These are phyloP conservation scores for Passer montanus DNA, from an alignment of 2,113 vertebrate species.

Conservation along the genomic window DNA sequence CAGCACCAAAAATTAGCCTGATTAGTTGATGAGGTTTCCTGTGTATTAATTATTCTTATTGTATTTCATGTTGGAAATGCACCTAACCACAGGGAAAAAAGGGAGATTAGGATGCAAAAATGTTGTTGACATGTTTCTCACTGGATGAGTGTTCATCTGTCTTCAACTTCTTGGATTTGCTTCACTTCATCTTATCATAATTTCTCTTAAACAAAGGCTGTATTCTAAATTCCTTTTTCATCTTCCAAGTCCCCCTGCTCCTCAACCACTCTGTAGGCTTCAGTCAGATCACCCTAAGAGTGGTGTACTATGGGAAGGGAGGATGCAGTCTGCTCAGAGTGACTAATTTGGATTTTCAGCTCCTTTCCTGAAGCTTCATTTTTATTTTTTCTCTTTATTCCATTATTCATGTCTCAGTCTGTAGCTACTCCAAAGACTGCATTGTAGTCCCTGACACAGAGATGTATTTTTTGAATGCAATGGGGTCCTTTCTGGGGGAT, in stretches of 20 bases:
- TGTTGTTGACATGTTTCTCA: neutral
- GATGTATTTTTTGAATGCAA: neutral
- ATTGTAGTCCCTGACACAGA: neutral
- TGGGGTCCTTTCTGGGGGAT: neutral
- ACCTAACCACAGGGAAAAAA: neutral
- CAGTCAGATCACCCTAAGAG: neutral
- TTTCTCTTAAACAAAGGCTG: neutral
- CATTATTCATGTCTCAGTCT: slow-evolving; percentile 25
- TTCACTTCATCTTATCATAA: neutral
- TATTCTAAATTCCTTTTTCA: neutral
- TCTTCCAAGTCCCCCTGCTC: neutral
- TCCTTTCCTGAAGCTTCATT: neutral
- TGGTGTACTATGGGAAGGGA: neutral
- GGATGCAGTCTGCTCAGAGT: neutral
- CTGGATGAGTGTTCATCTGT: neutral
- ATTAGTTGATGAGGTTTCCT: neutral
- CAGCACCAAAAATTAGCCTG: neutral
- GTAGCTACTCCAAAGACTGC: neutral
- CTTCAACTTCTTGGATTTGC: neutral
- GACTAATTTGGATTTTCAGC: neutral
- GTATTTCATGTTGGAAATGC: neutral
- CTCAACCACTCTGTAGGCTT: neutral
- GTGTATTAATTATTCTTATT: neutral
- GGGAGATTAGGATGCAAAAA: neutral
- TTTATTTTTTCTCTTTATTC: slow-evolving; percentile 29